Evolutionary conservation across 2,888 invertebrate genomes (phyloP).

Genomic region (Mimachlamys varia): DNA sequence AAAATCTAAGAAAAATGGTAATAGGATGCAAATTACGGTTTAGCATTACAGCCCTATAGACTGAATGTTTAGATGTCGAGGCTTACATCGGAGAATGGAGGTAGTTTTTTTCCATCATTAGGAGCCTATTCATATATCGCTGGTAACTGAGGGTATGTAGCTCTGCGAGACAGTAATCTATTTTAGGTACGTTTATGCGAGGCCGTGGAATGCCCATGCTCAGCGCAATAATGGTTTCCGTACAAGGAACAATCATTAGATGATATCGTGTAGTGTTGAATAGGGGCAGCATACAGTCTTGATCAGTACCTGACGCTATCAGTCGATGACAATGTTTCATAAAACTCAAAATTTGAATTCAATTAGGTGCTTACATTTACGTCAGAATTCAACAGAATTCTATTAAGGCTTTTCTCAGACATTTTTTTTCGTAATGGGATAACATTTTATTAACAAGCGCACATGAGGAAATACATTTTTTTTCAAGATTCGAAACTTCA

Average conservation of each 20-base stretch:
- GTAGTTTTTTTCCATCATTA: background rate
- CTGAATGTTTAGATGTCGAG: background rate
- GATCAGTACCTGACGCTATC: no score
- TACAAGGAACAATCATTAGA: background rate
- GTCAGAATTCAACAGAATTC: no score
- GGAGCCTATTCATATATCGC: background rate
- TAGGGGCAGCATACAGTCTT: background rate
- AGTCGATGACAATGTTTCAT: no score
- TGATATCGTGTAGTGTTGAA: background rate
- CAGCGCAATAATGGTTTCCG: background rate
- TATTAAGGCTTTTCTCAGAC: no score
- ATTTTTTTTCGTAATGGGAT: no score
- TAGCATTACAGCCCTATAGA: background rate
- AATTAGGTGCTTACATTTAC: no score
- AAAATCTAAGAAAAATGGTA: background rate
- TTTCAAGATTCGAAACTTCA: no score
- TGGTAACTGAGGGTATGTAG: background rate
- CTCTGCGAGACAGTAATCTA: background rate
- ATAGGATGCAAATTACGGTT: background rate
- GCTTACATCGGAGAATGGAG: background rate
- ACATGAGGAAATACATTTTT: no score
- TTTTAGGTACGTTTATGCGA: background rate
- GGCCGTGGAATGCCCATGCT: background rate
- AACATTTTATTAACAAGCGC: no score
- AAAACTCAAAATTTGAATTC: no score